Evolutionary conservation across 2,888 invertebrate genomes (phyloP).

Genomic region (Tineola bisselliella): DNA sequence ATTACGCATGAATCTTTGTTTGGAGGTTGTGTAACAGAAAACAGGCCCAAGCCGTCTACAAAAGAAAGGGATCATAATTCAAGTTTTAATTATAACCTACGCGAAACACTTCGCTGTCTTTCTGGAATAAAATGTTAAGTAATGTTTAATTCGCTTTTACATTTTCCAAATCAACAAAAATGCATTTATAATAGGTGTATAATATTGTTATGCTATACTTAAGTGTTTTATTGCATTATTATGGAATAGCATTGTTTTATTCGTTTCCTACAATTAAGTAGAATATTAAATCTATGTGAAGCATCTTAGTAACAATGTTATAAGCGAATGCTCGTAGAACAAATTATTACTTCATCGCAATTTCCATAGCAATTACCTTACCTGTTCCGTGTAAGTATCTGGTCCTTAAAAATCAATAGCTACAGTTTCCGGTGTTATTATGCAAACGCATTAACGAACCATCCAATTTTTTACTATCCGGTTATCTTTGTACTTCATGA

Average conservation of each 20-base stretch:
- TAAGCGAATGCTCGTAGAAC: too few relatives aligned
- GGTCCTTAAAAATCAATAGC: too few relatives aligned
- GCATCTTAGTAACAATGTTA: too few relatives aligned
- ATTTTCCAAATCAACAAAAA: not conserved
- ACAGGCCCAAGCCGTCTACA: not conserved
- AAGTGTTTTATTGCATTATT: too few relatives aligned
- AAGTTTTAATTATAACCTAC: slow-evolving; percentile 1
- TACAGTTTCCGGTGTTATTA: too few relatives aligned
- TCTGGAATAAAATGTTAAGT: not conserved
- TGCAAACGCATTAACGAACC: too few relatives aligned
- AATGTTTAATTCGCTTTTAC: not conserved
- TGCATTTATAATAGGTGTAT: not conserved
- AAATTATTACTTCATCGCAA: too few relatives aligned
- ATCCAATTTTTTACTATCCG: too few relatives aligned
- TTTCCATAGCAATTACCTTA: too few relatives aligned
- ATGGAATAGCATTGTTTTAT: not conserved
- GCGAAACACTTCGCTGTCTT: not conserved
- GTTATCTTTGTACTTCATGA: too few relatives aligned
- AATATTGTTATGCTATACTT: not conserved
- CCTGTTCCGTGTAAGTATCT: too few relatives aligned
- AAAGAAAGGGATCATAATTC: slow-evolving; percentile 9
- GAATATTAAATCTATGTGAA: too few relatives aligned
- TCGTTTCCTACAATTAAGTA: not conserved
- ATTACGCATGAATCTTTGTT: slow-evolving; percentile 10
- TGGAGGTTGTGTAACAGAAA: not conserved